phyloP scores from a whole-genome alignment of 2,888 invertebrate species.

The Hemistola chrysoprasaria region DNA sequence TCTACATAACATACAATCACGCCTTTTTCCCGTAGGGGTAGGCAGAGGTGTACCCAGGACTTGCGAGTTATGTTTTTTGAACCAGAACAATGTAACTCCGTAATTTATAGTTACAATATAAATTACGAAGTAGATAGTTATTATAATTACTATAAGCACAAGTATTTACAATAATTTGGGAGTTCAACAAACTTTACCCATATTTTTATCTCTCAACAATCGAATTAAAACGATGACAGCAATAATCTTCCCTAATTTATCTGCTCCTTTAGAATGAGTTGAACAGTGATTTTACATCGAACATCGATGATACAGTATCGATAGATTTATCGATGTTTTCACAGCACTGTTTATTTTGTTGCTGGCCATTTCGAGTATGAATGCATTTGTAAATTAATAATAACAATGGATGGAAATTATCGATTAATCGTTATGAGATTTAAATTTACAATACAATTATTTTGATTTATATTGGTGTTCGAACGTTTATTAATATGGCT shows the following conservation, averaged over 20 bases:
- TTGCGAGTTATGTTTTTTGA: no score
- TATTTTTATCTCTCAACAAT: constrained; percentile 1
- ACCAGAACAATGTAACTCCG: no score
- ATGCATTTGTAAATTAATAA: constrained; percentile 10
- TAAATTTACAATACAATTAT: not conserved
- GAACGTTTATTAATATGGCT: no score
- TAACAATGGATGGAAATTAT: not conserved
- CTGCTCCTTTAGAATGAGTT: constrained; percentile 22
- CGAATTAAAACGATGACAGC: constrained; percentile 16
- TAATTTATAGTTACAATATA: no score
- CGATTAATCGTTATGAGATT: not conserved
- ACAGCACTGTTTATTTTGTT: constrained; percentile 39
- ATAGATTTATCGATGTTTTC: constrained; percentile 43
- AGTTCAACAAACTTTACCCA: constrained; percentile 13
- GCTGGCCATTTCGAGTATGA: constrained; percentile 3
- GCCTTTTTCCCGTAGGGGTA: no score
- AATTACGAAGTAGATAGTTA: not conserved
- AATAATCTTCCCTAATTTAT: constrained; percentile 19
- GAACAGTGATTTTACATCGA: constrained; percentile 17
- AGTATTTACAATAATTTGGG: constrained; percentile 2
- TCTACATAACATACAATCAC: no score
- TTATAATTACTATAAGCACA: not conserved
- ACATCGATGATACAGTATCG: constrained; percentile 23
- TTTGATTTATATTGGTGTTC: no score
- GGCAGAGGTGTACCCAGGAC: no score